Evolutionary conservation across 2,888 invertebrate species (phyloP).

Genomic region (Dryococelus australis): DNA sequence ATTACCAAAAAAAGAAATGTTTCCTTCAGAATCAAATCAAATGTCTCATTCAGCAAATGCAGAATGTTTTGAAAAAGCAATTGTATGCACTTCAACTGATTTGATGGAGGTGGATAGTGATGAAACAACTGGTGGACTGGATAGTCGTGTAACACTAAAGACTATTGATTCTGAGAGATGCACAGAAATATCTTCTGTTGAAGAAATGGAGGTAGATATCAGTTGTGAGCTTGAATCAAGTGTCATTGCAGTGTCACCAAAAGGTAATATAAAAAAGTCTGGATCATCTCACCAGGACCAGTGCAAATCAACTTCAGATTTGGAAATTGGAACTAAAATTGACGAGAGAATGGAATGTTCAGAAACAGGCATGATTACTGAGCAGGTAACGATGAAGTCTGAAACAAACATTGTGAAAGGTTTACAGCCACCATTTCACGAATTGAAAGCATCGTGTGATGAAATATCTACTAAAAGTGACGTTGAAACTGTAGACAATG

Average conservation of each 20-base stretch:
- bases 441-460: too few species aligned
- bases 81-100: too few species aligned
- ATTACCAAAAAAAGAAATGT: background rate
- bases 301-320: background rate
- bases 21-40: too few species aligned
- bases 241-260: background rate
- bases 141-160: background rate
- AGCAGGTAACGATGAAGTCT: too few species aligned
- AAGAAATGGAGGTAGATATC: background rate
- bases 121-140: background rate
- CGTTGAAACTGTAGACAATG: too few species aligned
- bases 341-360: background rate
- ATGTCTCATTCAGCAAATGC: too few species aligned
- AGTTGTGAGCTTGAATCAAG: background rate
- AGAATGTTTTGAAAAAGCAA: background rate
- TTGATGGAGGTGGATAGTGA: background rate
- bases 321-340: background rate
- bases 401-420: too few species aligned
- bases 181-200: background rate
- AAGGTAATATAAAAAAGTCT: background rate
- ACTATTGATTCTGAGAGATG: background rate
- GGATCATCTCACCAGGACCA: background rate
- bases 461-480: too few species aligned
- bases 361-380: too few species aligned
- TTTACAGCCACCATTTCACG: too few species aligned